Base-by-base conservation (phyloP, 2,888 invertebrate species). In the Rhogogaster chlorosoma region DNA sequence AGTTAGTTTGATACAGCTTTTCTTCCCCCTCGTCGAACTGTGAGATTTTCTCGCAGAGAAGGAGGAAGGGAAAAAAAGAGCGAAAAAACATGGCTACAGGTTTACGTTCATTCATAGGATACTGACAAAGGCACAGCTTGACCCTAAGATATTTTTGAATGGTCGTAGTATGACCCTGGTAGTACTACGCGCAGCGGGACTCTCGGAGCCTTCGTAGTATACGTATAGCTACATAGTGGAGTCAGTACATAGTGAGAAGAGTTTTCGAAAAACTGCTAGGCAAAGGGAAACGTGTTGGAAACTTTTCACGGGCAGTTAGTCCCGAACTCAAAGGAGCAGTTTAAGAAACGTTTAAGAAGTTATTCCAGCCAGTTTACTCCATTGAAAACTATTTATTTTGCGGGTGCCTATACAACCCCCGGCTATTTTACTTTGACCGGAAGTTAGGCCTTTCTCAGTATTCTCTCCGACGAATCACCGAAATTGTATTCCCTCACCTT, bases 61-160 rank as follows among this genome's bases (percentile, higher is more conserved):
- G 18, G 67, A 22, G 42, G 26, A 26, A 61, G 78, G 12, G 53
- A 80, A 45, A 82, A 29, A 38, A 38, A 45, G 70, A 45, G 18
- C 29, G 49, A 36, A 67, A 38, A 83, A 57, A 83, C n/a, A 61
- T 26, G 83, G 70, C 29, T 86, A 86, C 86, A 89, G 88, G 91
- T 91, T 91, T 92, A 92, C 92, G 92, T 92, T 91, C 92, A 92
- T 92, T 92, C 89, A 92, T 88, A 87, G 86, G 84, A 88, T 83
- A 29, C 22, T 2, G 15, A 83, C 83, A 83, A 83, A 70, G 83
- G 83, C 64, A 42, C 83, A 83, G 83, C 83, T 64, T 64, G 83
- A 83, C 83, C 80, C 80, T 61, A 80, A 80, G 80, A 26, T 9
- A 22, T 77, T 80, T 67, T 83, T 67, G 67, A 83, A 83, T 57